Evolutionary conservation across 2,888 invertebrate genomes (phyloP).

Genomic region (Carabus problematicus): DNA sequence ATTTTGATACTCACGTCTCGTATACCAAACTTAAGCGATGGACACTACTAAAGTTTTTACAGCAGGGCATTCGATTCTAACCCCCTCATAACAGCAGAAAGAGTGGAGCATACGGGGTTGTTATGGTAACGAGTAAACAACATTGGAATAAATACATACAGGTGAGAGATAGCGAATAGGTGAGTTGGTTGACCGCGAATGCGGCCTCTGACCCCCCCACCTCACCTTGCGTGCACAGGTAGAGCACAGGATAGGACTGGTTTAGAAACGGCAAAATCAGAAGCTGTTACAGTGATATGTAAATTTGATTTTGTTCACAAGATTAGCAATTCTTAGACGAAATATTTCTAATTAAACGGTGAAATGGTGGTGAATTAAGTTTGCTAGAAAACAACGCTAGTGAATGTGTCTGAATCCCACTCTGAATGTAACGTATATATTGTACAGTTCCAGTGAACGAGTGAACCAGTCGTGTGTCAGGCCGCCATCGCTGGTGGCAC

Average conservation of each 20-base stretch:
- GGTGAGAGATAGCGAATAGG: slow-evolving; percentile 28
- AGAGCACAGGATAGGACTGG: too few relatives aligned
- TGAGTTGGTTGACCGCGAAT: slow-evolving; percentile 41
- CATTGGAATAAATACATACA: slow-evolving; percentile 46
- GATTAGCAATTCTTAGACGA: too few relatives aligned
- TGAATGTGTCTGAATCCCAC: slow-evolving; percentile 13
- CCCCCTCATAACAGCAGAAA: slow-evolving; percentile 44
- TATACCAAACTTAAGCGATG: background rate
- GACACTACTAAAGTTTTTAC: slow-evolving; percentile 16
- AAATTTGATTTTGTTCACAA: too few relatives aligned
- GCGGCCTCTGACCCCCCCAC: slow-evolving; percentile 17
- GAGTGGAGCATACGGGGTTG: slow-evolving; percentile 46
- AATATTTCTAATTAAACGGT: too few relatives aligned
- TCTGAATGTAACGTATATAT: slow-evolving; percentile 26
- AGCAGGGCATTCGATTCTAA: slow-evolving; percentile 12
- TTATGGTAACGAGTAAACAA: slow-evolving; percentile 52
- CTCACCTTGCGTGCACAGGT: background rate
- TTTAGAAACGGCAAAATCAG: too few relatives aligned
- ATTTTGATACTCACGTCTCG: slow-evolving; percentile 9
- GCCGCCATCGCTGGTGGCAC: slow-evolving; percentile 16
- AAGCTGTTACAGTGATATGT: too few relatives aligned
- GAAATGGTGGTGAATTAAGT: too few relatives aligned
- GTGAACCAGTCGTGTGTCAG: slow-evolving; percentile 31
- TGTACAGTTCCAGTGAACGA: slow-evolving; percentile 38
- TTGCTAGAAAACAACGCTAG: too few relatives aligned